Base-by-base conservation (phyloP, 2,113 vertebrate genomes). In the Xiphophorus maculatus region DNA sequence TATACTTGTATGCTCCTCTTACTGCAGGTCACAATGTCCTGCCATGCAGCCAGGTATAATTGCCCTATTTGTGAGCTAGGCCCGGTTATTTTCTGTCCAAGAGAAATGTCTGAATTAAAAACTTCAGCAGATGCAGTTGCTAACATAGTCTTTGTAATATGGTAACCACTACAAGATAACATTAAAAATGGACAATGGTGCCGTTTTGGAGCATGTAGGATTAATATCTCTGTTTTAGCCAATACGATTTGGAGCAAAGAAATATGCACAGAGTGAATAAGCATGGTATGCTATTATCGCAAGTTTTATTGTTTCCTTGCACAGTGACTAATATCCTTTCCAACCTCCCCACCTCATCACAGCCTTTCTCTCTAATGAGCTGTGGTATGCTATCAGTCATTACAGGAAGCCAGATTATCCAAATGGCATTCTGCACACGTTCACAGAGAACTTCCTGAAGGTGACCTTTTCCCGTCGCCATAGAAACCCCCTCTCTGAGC, bases 401-500 rank as follows among this genome's bases (percentile, higher is more conserved):
- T 91, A 91, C 85, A 88, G 94, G 91, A 94, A 92, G 88, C 93
- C 93, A 94, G 93, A 95, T 95, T 94, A 92, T 95, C 89, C 79
- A 32, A 76, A 85, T 89, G 87, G 93, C 90, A 94, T 95, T 94
- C 92, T 86, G 89, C 80, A 76, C 66, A 84, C 89, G 88, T 63
- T 83, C 88, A 84, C 85, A 79, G 88, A 88, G 86, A 93, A 93
- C 91, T 95, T 94, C 92, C 93, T 95, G 91, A 92, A 96, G 95
- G 95, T 95, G 95, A 95, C 94, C 94, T 96, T 95, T 95, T 82
- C 66, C 13, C 37, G 94, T 94, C 91, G 82, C 96, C 95, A 94
- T 87, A 75, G 96, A 90, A 96, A 95, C 93, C 48, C 65, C 91
- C 91, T 94, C 89, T 89, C 91, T 94, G 85, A 77, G 72, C 14